Percentiles rank a stretch among this genome's conserved stretches.
These are phyloP conservation scores for Pelodytes ibericus DNA, from an alignment of 2,797 vertebrate species.

Conservation along the genomic window DNA sequence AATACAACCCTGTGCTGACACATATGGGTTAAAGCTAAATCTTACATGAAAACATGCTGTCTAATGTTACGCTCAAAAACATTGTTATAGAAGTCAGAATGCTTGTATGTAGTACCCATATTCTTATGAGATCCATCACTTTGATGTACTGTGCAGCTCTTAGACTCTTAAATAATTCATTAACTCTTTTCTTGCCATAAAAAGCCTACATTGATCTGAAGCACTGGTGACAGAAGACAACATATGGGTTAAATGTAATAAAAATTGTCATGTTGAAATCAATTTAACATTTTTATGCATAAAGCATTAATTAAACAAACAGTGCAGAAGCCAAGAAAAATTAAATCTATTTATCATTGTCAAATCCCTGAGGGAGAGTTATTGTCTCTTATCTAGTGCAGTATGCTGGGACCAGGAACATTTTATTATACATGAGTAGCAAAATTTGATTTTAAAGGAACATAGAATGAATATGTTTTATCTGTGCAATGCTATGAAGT, in stretches of 20 bases:
- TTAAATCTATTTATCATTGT: constrained; percentile 16
- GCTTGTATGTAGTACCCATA: no score
- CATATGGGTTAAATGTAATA: neutral
- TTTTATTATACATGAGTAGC: neutral
- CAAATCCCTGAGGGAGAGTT: neutral
- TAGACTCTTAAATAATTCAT: neutral
- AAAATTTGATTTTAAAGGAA: neutral
- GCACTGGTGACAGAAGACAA: neutral
- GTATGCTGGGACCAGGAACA: neutral
- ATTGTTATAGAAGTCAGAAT: no score
- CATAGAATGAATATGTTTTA: no score
- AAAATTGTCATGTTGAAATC: neutral
- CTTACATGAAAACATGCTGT: no score
- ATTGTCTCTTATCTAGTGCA: neutral
- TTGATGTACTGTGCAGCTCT: no score
- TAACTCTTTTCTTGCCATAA: neutral
- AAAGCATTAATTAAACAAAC: neutral
- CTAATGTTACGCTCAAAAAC: no score
- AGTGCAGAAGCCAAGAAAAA: constrained; percentile 7
- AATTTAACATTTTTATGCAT: neutral
- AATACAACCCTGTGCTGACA: no score
- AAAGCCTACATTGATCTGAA: no score
- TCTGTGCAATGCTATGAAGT: no score
- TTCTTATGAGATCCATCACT: no score
- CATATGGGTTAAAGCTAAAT: no score